Percentiles rank a stretch among this genome's conserved stretches.
phyloP scores from a whole-genome alignment of 2,888 invertebrate species.

The Eristalis arbustorum region DNA sequence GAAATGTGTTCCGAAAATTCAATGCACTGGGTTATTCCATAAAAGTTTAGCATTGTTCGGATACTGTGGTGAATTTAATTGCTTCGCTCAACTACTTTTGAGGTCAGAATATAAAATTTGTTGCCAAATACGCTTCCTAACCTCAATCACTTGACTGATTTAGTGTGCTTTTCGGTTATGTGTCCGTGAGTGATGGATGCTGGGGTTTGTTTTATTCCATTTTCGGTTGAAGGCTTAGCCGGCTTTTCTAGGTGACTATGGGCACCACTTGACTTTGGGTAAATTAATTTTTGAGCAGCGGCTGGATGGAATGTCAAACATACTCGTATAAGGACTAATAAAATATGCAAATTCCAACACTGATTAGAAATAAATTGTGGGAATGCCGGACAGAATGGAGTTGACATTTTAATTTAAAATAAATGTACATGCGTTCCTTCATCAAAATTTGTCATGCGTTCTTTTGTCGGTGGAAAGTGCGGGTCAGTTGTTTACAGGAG shows the following conservation, averaged over 20 bases:
- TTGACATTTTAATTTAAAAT: not conserved
- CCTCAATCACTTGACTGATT: slow-evolving; percentile 4
- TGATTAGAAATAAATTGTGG: not conserved
- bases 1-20: not conserved
- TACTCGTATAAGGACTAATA: not conserved
- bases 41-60: slow-evolving; percentile 10
- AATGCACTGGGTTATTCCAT: not conserved
- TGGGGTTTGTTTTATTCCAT: not conserved
- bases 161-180: not conserved
- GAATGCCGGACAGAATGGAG: not conserved
- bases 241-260: not conserved
- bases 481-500: too few species aligned
- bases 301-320: not conserved
- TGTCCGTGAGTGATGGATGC: not conserved
- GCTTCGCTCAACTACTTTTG: slow-evolving; percentile 2
- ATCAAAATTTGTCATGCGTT: too few species aligned
- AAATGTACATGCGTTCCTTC: not conserved
- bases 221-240: not conserved
- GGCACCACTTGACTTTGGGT: not conserved
- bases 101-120: not conserved
- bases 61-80: slow-evolving; percentile 9
- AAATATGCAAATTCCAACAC: not conserved
- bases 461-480: too few species aligned
- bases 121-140: not conserved
- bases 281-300: not conserved